These are phyloP conservation scores for Cancer borealis DNA, from an alignment of 2,888 invertebrate species.

Conservation along the genomic window DNA sequence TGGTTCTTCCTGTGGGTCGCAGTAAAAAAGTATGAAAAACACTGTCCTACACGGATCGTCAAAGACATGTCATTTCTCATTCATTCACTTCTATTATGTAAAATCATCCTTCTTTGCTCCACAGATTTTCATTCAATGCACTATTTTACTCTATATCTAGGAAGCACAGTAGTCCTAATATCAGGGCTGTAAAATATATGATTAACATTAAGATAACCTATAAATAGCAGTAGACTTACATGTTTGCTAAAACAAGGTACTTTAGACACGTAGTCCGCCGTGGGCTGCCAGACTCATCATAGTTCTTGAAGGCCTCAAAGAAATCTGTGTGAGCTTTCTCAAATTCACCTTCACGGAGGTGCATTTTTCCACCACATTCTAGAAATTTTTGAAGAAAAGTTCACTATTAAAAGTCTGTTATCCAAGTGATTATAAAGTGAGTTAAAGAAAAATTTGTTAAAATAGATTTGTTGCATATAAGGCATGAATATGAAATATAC, in stretches of 20 bases:
- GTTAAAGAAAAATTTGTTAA: not conserved
- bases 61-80: no score
- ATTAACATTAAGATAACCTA: not conserved
- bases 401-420: not conserved
- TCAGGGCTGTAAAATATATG: not conserved
- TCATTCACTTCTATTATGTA: no score
- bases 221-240: constrained; percentile 86
- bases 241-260: constrained; percentile 98
- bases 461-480: not conserved
- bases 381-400: constrained; percentile 49
- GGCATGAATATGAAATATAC: not conserved
- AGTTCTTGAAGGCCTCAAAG: constrained; percentile 99
- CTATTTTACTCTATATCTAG: not conserved
- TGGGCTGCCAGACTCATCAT: constrained; percentile 99
- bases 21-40: no score
- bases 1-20: no score
- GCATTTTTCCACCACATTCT: constrained; percentile 99
- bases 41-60: no score
- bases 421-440: not conserved
- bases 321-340: constrained; percentile 99
- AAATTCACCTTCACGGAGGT: constrained; percentile 98
- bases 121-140: no score
- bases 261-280: constrained; percentile 97
- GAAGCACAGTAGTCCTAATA: not conserved
- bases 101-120: no score